Percentiles rank a stretch among this genome's conserved stretches.
Conservation (phyloP, 2,797 vertebrate species). For the Fratercula arctica region DNA sequence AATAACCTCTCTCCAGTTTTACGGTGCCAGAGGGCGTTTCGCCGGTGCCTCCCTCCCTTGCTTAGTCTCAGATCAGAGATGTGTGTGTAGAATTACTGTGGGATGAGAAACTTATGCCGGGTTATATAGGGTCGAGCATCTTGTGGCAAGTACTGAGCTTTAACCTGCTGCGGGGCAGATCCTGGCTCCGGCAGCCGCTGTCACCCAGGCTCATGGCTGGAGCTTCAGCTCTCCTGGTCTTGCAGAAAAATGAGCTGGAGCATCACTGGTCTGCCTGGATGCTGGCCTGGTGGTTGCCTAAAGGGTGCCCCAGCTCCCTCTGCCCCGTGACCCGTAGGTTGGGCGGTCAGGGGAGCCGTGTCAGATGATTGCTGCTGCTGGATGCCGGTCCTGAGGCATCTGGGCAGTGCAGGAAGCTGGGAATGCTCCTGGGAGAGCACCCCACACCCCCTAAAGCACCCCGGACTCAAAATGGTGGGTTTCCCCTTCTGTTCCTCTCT, state of each 20-base stretch:
- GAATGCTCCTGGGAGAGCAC: neutral
- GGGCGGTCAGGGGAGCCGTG: accelerated
- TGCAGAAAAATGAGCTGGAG: neutral
- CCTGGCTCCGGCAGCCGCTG: neutral
- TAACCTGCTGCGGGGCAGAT: neutral
- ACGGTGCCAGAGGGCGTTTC: neutral
- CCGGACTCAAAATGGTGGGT: neutral
- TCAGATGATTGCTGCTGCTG: neutral
- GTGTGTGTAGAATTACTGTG: neutral
- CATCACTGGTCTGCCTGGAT: neutral
- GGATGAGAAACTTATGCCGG: neutral
- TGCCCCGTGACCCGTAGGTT: accelerated
- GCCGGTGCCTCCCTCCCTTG: neutral
- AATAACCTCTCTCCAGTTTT: neutral
- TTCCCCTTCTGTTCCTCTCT: neutral
- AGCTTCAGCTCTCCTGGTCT: neutral
- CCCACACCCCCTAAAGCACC: neutral
- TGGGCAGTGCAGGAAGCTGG: neutral
- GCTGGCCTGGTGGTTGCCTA: neutral
- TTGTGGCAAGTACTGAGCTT: neutral
- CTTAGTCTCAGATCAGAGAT: neutral
- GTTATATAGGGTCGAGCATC: neutral
- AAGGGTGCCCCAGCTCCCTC: neutral
- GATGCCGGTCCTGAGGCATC: neutral
- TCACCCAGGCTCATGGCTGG: neutral